Percentiles rank a stretch among this genome's conserved stretches.
phyloP scores from a whole-genome alignment of 2,113 vertebrate genomes.

The Thinocorus orbignyianus region DNA sequence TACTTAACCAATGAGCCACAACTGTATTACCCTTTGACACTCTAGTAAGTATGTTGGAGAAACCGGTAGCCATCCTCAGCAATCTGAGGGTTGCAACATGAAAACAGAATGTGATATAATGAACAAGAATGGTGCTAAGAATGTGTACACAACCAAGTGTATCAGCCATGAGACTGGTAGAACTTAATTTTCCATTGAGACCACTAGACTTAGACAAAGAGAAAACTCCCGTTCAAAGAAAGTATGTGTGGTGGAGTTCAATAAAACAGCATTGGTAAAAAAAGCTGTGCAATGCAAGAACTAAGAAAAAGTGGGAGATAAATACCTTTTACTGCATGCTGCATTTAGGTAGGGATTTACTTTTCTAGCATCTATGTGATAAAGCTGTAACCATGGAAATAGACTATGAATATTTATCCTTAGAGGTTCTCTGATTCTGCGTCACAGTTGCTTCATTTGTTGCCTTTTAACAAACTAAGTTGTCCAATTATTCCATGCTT shows the following conservation, averaged over 20 bases:
- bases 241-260: neutral
- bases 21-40: neutral
- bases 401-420: neutral
- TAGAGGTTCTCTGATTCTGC: neutral
- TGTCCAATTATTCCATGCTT: slow-evolving; percentile 46
- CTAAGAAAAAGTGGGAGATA: neutral
- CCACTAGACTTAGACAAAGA: neutral
- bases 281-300: neutral
- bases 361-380: neutral
- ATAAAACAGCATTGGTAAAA: neutral
- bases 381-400: neutral
- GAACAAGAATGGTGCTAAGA: neutral
- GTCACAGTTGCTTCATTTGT: neutral
- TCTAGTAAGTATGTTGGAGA: neutral
- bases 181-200: neutral
- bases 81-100: neutral
- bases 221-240: neutral
- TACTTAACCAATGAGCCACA: neutral
- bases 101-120: neutral
- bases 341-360: neutral
- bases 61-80: neutral
- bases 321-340: neutral
- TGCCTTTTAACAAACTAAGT: slow-evolving; percentile 44
- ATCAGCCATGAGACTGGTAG: neutral
- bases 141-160: fast-evolving